These are phyloP conservation scores for Cathartes aura DNA, from an alignment of 2,113 vertebrate genomes.

Conservation along the genomic window DNA sequence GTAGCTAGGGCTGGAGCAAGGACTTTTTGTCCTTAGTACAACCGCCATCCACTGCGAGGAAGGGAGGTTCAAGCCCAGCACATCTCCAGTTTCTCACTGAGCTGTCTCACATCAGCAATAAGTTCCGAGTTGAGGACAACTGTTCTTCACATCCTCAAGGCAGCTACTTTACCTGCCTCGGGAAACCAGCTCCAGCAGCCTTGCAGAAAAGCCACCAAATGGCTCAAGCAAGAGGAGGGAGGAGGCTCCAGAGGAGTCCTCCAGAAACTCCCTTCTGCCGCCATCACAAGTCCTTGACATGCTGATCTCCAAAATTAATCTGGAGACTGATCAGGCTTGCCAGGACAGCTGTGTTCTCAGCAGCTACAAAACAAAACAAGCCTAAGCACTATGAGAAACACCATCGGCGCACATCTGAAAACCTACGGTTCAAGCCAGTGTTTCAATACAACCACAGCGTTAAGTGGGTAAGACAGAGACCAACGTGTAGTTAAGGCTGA, in stretches of 20 bases:
- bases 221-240: background rate
- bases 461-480: accelerated
- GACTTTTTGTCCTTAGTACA: background rate
- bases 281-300: background rate
- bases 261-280: background rate
- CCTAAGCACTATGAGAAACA: background rate
- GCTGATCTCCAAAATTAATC: background rate
- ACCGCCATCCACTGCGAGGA: accelerated
- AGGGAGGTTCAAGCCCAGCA: background rate
- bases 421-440: accelerated
- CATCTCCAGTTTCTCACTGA: background rate
- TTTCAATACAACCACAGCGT: accelerated
- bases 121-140: background rate
- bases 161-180: background rate
- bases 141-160: background rate
- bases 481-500: accelerated
- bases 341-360: background rate
- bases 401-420: accelerated
- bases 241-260: background rate
- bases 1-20: background rate
- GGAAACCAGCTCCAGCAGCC: background rate
- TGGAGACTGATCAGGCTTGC: background rate
- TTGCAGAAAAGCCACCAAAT: background rate
- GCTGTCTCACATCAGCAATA: background rate
- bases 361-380: background rate